These are phyloP conservation scores for Promerops cafer DNA, from an alignment of 2,113 vertebrate species.

Conservation along the genomic window DNA sequence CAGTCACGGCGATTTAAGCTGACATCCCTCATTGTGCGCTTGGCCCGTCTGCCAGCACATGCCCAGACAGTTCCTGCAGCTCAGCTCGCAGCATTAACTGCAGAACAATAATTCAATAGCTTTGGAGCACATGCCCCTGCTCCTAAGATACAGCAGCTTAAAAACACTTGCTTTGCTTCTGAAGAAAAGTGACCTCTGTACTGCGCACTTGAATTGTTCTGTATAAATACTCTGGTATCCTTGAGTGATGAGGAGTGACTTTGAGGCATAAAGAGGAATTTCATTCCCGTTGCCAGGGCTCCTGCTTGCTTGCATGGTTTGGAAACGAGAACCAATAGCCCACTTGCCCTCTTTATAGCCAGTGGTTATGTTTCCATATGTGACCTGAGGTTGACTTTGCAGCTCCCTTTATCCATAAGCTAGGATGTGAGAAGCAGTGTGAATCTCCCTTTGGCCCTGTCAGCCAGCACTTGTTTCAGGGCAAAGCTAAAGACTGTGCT, in stretches of 20 bases:
- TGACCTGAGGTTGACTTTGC: not conserved
- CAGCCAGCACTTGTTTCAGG: not conserved
- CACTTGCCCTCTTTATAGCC: not conserved
- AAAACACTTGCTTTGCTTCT: conserved; percentile 17
- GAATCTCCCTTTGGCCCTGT: not conserved
- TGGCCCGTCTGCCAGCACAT: conserved; percentile 15
- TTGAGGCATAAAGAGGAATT: not conserved
- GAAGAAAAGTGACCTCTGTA: not conserved
- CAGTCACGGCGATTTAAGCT: conserved; percentile 35
- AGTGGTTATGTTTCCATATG: not conserved
- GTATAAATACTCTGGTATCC: not conserved
- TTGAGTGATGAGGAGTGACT: not conserved
- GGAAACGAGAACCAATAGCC: not conserved
- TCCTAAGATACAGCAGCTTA: conserved; percentile 22
- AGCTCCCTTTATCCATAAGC: not conserved
- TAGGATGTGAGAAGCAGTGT: not conserved
- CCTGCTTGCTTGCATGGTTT: not conserved
- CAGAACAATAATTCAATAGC: conserved; percentile 19
- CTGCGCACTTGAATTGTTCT: not conserved
- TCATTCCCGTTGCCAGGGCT: not conserved
- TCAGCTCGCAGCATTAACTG: conserved; percentile 2
- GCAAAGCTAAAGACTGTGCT: not conserved
- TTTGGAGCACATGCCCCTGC: conserved; percentile 3
- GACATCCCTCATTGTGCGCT: not conserved
- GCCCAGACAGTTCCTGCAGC: conserved; percentile 44